Evolutionary conservation across 2,113 vertebrate genomes (phyloP), one percentile per base, ranked within the genome.

Genomic region (Furnarius figulus): DNA sequence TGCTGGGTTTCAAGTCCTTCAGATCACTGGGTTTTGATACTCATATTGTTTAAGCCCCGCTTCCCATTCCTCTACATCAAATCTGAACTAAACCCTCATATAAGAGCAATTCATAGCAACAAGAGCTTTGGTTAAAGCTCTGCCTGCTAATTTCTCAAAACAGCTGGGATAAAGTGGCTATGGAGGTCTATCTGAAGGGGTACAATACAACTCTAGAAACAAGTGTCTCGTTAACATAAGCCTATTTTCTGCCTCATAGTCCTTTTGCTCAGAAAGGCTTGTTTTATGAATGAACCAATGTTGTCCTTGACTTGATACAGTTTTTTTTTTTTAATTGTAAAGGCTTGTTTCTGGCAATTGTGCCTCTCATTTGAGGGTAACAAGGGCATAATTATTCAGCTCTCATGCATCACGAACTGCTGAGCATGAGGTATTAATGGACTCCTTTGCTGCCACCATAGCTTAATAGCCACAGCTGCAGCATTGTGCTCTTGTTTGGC

Each of bases 381-480:
- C 87, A 94, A 93, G 87, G 73, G 35, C 90, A 39, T 91, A 94
- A 96, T 94, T 94, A 95, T 93, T 93, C 91, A 77, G 53, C 85
- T 67, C 63, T 95, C 65, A 67, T 53, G 82, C 92, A 90, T 77
- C 79, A 77, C 92, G 88, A 96, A 94, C 87, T 93, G 87, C 93
- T 93, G 93, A 94, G 72, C 93, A 84, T 74, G 92, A 94, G 87
- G 93, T 88, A 94, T 92, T 86, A 96, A 90, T 88, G 93, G 67
- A 93, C 91, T 88, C 63, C 85, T 96, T 74, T 90, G 79, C 85
- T 85, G 79, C 93, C 74, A 82, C 93, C 78, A 28, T 66, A 47
- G 91, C 67, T 96, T 95, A 92, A 88, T 87, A 88, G 90, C 88
- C 80, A 84, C 91, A 94, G 95, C 92, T 96, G 95, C 75, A 85